Percentiles rank a stretch among this genome's conserved stretches.
Evolutionary conservation across 2,113 vertebrate species (phyloP).

Genomic region (Gobio gobio): DNA sequence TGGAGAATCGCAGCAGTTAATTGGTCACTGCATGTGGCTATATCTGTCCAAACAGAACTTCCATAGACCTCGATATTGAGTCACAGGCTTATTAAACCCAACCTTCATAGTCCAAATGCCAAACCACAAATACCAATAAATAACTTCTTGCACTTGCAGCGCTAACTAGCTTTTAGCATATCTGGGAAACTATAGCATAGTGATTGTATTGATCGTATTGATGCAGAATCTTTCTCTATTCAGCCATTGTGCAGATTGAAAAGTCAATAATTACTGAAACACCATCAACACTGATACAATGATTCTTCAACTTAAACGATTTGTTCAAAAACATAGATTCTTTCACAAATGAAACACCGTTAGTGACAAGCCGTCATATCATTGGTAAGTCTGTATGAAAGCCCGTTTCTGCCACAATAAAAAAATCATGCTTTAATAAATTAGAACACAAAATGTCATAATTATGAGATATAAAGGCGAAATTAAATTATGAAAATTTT

Average conservation of each 20-base stretch:
- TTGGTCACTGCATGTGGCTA: constrained; percentile 31
- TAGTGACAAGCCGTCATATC: neutral
- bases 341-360: neutral
- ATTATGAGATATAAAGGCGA: neutral
- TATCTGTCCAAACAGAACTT: constrained; percentile 38
- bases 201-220: neutral
- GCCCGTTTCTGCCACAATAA: neutral
- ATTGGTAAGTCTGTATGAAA: neutral
- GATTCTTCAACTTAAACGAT: neutral
- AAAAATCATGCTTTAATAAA: neutral
- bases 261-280: neutral
- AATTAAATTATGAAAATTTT: too few species aligned
- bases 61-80: constrained; percentile 35
- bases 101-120: constrained; percentile 23
- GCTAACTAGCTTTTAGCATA: constrained; percentile 22
- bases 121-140: constrained; percentile 30
- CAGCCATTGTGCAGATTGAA: neutral
- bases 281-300: neutral
- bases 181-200: neutral
- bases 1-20: constrained; percentile 46
- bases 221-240: neutral
- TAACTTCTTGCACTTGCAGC: constrained; percentile 20
- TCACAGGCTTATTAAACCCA: constrained; percentile 52
- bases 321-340: neutral
- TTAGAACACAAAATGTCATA: neutral